Evolutionary conservation across 2,888 invertebrate genomes (phyloP), one percentile per base, ranked within the genome.

Genomic region (Chymomyza amoena): DNA sequence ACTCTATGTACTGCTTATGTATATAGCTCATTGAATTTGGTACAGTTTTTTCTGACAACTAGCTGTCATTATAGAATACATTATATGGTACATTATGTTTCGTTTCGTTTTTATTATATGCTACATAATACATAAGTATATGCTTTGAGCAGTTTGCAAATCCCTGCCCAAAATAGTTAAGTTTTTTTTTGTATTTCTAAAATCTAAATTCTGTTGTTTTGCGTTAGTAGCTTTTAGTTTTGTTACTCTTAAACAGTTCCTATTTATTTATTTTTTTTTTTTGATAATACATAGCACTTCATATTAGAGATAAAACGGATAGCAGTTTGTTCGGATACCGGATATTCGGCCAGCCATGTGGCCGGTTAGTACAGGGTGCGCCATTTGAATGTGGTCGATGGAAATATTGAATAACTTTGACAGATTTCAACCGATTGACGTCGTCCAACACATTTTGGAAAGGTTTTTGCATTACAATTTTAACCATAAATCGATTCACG

Each of bases 1-100:
- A 15, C 54, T 20, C 54, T 20, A 54, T 9, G 16, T 18, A 20
- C 54, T 20, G n/a, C 54, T 16, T 16, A 54, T 54, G 16, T 16
- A 7, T 78, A 72, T 78, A 87, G 83, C 83, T 83, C 83, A 73
- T 84, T 72, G 66, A 63, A 80, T 76, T 83, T 83, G 83, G 83
- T 83, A 75, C 83, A 79, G 76, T 84, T 77, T 84, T 77, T 71
- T 25, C 52, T 16, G 52, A 16, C 52, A 18, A 6, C 7, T 18
- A 54, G 18, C 52, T 54, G 52, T 18, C 52, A 18, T 45, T 45
- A 13, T 45, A 45, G 39, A 45, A 45, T 45, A 45, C 39, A 45
- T 45, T 45, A 13, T 45, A 45, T 45, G 39, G 39, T 45, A 45
- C 39, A 45, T 13, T 45, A 13, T 45, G 10, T 13, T 45, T 45